A percentile compares a stretch with the other conserved stretches of the same genome.
phyloP scores from a whole-genome alignment of 2,888 invertebrate genomes.

The Pollenia amentaria region DNA sequence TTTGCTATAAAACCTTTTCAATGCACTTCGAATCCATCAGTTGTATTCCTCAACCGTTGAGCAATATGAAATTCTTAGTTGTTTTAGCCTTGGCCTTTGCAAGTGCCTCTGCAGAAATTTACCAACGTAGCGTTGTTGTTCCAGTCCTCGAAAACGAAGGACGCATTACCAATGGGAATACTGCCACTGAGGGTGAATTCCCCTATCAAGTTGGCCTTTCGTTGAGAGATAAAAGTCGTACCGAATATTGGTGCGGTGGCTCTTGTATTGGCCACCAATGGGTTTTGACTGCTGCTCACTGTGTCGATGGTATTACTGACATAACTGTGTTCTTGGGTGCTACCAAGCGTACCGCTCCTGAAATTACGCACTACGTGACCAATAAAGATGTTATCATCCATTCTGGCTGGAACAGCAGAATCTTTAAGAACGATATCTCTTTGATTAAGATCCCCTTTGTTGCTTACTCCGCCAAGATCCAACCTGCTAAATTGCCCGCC shows the following conservation, averaged over 20 bases:
- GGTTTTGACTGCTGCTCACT: constrained; percentile 82
- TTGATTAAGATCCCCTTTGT: constrained; percentile 78
- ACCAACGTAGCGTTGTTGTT: constrained; percentile 43
- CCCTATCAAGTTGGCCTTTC: constrained; percentile 80
- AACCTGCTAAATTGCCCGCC: constrained; percentile 75
- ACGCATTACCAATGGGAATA: constrained; percentile 76
- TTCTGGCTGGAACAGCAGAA: constrained; percentile 77
- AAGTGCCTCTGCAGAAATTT: neutral
- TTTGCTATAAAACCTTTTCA: too few relatives aligned
- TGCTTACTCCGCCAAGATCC: constrained; percentile 62
- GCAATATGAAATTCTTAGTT: constrained; percentile 79
- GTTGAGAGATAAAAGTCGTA: constrained; percentile 68
- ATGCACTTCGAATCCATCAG: neutral
- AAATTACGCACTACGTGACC: constrained; percentile 75
- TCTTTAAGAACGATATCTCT: constrained; percentile 79
- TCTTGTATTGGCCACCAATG: constrained; percentile 78
- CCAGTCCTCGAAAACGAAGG: constrained; percentile 52
- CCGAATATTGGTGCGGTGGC: constrained; percentile 80
- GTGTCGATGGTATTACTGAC: constrained; percentile 77
- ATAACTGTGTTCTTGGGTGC: constrained; percentile 79
- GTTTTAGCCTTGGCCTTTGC: constrained; percentile 72
- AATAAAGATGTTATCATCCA: constrained; percentile 81
- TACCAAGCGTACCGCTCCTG: constrained; percentile 77
- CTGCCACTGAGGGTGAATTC: constrained; percentile 73
- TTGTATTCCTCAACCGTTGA: neutral